Conservation (phyloP, 2,797 vertebrate species). For the Tarsius wallacei region DNA sequence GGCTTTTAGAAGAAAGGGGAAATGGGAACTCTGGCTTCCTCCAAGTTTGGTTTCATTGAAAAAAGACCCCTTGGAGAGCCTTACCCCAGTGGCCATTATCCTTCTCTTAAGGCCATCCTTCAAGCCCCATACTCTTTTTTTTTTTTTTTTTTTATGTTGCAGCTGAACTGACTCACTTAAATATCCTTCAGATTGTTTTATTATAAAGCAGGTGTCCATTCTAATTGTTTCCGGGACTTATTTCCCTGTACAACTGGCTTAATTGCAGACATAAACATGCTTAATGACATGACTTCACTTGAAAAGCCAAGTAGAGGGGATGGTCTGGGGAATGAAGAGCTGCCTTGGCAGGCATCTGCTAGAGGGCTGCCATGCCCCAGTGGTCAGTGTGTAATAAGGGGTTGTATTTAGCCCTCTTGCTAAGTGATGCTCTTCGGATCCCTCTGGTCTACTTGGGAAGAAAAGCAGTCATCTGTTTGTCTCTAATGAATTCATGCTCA, state of each 20-base stretch:
- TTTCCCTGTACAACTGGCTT: neutral
- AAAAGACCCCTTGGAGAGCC: neutral
- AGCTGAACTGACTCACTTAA: neutral
- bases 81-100: neutral
- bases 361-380: accelerated
- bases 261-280: neutral
- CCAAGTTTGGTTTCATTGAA: neutral
- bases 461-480: neutral
- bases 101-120: neutral
- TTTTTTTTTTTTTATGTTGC: neutral
- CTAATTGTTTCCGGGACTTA: neutral
- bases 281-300: neutral
- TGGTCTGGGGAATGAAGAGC: neutral
- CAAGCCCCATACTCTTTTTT: neutral
- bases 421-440: neutral
- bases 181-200: constrained; percentile 21
- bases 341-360: neutral
- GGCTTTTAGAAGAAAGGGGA: neutral
- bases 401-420: neutral
- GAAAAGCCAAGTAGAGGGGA: neutral
- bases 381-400: neutral
- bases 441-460: constrained; percentile 1
- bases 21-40: neutral
- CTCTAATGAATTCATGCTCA: neutral
- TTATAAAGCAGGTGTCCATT: constrained; percentile 34